Base-by-base conservation (phyloP, 2,797 vertebrate species). In the Microctenopoma stevenorrisi region DNA sequence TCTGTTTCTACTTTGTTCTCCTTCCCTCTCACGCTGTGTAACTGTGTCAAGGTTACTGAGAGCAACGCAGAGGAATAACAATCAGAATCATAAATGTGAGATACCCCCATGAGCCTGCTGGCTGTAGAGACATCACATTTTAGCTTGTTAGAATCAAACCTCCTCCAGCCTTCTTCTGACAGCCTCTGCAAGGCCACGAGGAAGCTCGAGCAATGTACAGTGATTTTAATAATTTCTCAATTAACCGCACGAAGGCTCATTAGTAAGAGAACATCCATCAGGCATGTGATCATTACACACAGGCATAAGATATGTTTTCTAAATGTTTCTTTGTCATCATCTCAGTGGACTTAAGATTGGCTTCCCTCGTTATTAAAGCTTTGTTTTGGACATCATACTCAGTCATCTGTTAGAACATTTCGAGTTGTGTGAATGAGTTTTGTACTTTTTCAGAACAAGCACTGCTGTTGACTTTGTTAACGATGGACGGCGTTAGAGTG, bases 31-130 rank as follows among this genome's bases (percentile, higher is more conserved):
- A 33, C 62, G 44, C 70, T 63, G 52, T 64, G 51, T 48, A 78
- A 73, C 62, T 59, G 42, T 80, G 80, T 87, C 86, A 89, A 88
- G 92, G 87, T 88, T 83, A 80, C 77, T 54, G 46, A 81, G 72
- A 33, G 38, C 66, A 65, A 57, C 44, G 54, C 62, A 57, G 64
- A 78, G 68, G 72, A 81, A 84, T 84, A 85, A 85, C 80, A 89
- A 88, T 88, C 78, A 83, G 84, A 86, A 85, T 86, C 64, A 73
- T 74, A 78, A 83, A 86, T 81, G 74, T 7, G 7, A 79, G 72
- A 81, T 83, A 83, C 65, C 60, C 76, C 56, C 74, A 54, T 12
- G 60, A 77, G 76, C 26, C 62, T 4, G 22, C 64, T 42, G 35
- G 55, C 50, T 71, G 75, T 79, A 54, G 54, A 87, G 63, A 81